A percentile compares a stretch with the other conserved stretches of the same genome.
Conservation (phyloP, 2,113 vertebrate species). For the Paratilapia polleni region DNA sequence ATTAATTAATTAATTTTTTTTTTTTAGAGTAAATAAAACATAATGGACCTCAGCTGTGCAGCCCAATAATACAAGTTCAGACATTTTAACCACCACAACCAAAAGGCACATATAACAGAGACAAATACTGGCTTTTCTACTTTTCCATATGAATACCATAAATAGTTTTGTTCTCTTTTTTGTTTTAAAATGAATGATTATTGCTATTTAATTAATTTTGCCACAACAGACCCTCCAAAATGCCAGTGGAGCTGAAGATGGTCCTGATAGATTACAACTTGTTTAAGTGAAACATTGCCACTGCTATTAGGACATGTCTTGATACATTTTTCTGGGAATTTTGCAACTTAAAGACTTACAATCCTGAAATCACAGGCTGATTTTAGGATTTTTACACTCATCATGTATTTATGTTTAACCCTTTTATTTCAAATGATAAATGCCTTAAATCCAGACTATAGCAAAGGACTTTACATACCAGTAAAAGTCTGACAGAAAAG, state of each 20-base stretch:
- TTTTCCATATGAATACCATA: background rate
- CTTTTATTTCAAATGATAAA: too few species aligned
- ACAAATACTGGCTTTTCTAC: background rate
- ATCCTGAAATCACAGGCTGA: too few species aligned
- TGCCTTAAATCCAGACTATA: background rate
- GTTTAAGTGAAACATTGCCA: too few species aligned
- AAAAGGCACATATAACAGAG: too few species aligned
- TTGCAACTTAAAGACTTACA: too few species aligned
- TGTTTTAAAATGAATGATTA: background rate
- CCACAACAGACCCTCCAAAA: background rate
- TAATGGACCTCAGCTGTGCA: too few species aligned
- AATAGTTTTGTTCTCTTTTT: background rate
- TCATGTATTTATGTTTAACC: too few species aligned
- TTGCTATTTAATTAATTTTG: background rate
- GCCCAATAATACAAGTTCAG: too few species aligned
- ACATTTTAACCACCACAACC: too few species aligned
- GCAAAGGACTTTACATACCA: background rate
- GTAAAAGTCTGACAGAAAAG: background rate
- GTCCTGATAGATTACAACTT: background rate
- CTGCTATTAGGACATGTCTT: too few species aligned
- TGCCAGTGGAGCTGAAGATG: background rate
- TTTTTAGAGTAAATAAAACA: background rate
- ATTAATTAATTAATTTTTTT: background rate
- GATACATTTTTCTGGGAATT: too few species aligned
- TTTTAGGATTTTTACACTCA: too few species aligned